Conservation (phyloP, 1,140 invertebrate species). For the Bradysia coprophila region DNA sequence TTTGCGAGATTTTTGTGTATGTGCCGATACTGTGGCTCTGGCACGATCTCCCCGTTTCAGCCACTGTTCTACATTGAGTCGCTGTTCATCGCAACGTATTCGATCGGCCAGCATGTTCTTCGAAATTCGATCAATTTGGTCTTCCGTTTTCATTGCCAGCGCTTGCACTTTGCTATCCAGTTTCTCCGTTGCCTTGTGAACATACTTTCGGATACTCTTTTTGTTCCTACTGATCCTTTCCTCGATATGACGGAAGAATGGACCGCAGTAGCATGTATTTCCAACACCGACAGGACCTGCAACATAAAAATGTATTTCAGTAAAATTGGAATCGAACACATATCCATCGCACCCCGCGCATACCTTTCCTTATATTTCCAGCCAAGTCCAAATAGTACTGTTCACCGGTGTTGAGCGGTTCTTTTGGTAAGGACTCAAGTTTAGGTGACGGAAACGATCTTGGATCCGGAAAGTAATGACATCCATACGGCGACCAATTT, state of each 20-base stretch:
- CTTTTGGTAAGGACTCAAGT: slow-evolving; percentile 63
- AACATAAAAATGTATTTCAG: too few relatives aligned
- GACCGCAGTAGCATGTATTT: slow-evolving; percentile 54
- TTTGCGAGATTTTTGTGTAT: slow-evolving; percentile 30
- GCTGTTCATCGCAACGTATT: slow-evolving; percentile 39
- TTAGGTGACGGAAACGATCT: slow-evolving; percentile 69
- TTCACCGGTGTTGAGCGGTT: slow-evolving; percentile 71
- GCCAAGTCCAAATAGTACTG: slow-evolving; percentile 90
- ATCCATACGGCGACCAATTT: slow-evolving; percentile 74
- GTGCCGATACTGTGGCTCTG: slow-evolving; percentile 34
- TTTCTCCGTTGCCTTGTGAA: slow-evolving; percentile 59
- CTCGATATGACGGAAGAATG: slow-evolving; percentile 74
- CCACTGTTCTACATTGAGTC: slow-evolving; percentile 48
- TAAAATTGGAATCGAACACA: too few relatives aligned
- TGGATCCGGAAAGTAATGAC: slow-evolving; percentile 69
- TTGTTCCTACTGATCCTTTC: slow-evolving; percentile 68
- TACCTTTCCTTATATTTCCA: slow-evolving; percentile 34
- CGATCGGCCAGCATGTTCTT: slow-evolving; percentile 37
- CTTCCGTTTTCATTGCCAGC: slow-evolving; percentile 56
- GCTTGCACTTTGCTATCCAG: slow-evolving; percentile 66
- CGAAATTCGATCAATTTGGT: slow-evolving; percentile 53
- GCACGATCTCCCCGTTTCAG: slow-evolving; percentile 35
- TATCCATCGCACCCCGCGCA: too few relatives aligned
- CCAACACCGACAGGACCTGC: slow-evolving; percentile 82
- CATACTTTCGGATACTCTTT: slow-evolving; percentile 65